These are phyloP conservation scores for Nemapogon koenigi DNA, from an alignment of 2,888 invertebrate species.

Conservation along the genomic window DNA sequence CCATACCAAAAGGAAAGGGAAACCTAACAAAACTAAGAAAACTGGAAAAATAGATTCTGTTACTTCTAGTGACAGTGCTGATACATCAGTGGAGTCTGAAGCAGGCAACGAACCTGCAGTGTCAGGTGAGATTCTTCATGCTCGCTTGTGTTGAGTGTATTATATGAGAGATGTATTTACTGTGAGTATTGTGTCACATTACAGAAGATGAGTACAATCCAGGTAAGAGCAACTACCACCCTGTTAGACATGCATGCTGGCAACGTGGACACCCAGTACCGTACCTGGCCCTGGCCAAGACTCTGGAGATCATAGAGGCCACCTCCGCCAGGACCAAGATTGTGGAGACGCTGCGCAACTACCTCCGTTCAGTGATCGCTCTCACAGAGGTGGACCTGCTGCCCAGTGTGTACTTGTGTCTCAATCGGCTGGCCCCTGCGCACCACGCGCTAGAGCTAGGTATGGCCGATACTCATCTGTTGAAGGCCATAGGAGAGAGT, in stretches of 20 bases:
- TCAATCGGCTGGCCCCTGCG: constrained; percentile 96
- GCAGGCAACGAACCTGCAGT: neutral
- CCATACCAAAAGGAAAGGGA: constrained; percentile 11
- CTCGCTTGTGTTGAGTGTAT: neutral
- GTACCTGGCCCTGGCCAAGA: constrained; percentile 89
- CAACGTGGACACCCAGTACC: constrained; percentile 78
- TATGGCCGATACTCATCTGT: constrained; percentile 91
- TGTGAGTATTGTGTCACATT: constrained; percentile 15
- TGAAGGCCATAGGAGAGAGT: constrained; percentile 92
- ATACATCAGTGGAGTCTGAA: neutral
- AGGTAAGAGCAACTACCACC: constrained; percentile 74
- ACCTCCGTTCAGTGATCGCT: constrained; percentile 86
- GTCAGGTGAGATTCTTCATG: constrained; percentile 1
- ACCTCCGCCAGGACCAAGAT: constrained; percentile 87
- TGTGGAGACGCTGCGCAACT: constrained; percentile 90
- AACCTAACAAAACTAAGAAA: constrained; percentile 14
- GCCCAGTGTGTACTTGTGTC: constrained; percentile 89
- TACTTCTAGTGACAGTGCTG: neutral
- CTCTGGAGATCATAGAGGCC: constrained; percentile 89
- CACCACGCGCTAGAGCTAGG: constrained; percentile 78
- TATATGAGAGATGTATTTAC: constrained; percentile 14
- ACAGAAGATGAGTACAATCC: constrained; percentile 71
- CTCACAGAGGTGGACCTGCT: constrained; percentile 89
- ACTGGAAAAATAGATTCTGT: neutral
- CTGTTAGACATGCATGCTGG: constrained; percentile 86